A percentile compares a stretch with the other conserved stretches of the same genome.
Conservation (phyloP, 2,888 invertebrate genomes). For the Eilema caniola region DNA sequence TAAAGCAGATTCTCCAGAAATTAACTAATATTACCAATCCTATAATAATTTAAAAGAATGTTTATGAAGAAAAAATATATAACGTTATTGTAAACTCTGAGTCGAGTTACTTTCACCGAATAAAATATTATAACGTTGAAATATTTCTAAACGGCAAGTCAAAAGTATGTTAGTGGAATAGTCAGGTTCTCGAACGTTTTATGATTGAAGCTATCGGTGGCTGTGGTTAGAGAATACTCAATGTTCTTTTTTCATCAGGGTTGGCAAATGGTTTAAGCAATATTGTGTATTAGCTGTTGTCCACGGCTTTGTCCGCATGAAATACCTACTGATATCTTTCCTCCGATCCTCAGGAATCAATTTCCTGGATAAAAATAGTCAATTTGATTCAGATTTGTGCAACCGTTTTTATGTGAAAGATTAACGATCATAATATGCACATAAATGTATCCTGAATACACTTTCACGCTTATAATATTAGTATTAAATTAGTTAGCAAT, state of each 20-base stretch:
- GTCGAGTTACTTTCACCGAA: conserved; percentile 45
- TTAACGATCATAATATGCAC: too few relatives aligned
- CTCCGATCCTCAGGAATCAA: too few relatives aligned
- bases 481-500: too few relatives aligned
- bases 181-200: conserved; percentile 42
- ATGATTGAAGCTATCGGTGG: conserved; percentile 32
- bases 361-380: too few relatives aligned
- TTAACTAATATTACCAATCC: background rate
- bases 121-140: conserved; percentile 31
- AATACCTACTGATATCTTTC: background rate
- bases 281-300: background rate
- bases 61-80: conserved; percentile 14
- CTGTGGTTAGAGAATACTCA: conserved; percentile 39
- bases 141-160: conserved; percentile 26
- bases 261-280: conserved; percentile 18
- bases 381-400: too few relatives aligned
- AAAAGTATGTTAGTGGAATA: conserved; percentile 47
- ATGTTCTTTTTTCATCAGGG: conserved; percentile 30
- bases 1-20: too few relatives aligned
- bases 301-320: background rate
- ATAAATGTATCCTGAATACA: too few relatives aligned
- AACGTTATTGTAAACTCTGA: conserved; percentile 25
- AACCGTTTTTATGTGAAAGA: too few relatives aligned
- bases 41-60: background rate
- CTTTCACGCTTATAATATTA: too few relatives aligned